Evolutionary conservation across 2,888 invertebrate genomes (phyloP).

Genomic region (Falcaria lacertinaria): DNA sequence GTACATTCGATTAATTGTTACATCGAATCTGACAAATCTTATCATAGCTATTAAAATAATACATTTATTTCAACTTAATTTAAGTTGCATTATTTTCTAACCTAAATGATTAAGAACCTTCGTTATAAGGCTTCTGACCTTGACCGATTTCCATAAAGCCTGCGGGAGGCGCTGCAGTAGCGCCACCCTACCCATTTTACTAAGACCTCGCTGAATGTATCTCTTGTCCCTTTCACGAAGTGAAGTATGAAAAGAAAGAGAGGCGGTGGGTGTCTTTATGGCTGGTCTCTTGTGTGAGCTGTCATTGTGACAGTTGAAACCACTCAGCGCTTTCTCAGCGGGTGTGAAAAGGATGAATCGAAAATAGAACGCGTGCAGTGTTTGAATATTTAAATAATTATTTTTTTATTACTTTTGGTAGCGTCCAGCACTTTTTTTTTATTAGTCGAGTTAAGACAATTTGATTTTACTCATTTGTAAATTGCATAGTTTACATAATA

Average conservation of each 20-base stretch:
- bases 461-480: too few species aligned
- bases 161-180: constrained; percentile 50
- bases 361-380: constrained; percentile 19
- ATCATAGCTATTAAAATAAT: too few species aligned
- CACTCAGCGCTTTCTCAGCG: constrained; percentile 42
- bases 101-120: constrained; percentile 1
- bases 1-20: too few species aligned
- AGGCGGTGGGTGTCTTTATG: constrained; percentile 11
- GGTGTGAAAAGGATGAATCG: constrained; percentile 32
- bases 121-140: constrained; percentile 35
- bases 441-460: neutral
- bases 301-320: constrained; percentile 48
- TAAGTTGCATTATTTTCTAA: neutral
- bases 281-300: constrained; percentile 31
- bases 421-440: neutral
- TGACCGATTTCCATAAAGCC: constrained; percentile 48
- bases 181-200: constrained; percentile 27
- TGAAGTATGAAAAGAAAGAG: constrained; percentile 8
- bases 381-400: constrained; percentile 15
- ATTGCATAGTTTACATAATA: neutral
- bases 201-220: constrained; percentile 23
- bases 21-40: too few species aligned
- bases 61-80: too few species aligned
- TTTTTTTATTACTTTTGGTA: neutral
- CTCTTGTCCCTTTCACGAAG: constrained; percentile 7